Percentiles rank a stretch among this genome's conserved stretches.
Conservation (phyloP, 2,113 vertebrate species). For the Perca fluviatilis region DNA sequence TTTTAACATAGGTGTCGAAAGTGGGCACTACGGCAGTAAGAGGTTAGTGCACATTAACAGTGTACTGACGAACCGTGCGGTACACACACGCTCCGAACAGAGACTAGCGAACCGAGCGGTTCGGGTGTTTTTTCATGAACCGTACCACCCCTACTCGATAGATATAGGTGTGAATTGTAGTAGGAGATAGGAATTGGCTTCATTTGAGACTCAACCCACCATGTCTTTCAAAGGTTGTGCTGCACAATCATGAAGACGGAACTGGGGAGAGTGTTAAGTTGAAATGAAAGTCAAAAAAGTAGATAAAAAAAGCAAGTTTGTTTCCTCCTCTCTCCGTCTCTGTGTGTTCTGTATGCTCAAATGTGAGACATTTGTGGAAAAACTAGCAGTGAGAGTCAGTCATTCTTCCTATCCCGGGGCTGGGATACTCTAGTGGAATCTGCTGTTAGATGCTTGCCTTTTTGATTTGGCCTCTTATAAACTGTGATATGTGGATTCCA, state of each 20-base stretch:
- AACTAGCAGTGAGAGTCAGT: conserved; percentile 27
- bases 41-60: no score
- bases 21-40: no score
- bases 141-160: no score
- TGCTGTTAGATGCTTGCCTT: conserved; percentile 54
- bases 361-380: conserved; percentile 41
- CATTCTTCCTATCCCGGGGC: conserved; percentile 32
- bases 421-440: conserved; percentile 54
- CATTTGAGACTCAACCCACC: conserved; percentile 53
- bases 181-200: conserved; percentile 43
- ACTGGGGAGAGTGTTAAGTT: conserved; percentile 42
- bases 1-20: no score
- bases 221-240: conserved; percentile 41
- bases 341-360: conserved; percentile 30
- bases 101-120: no score
- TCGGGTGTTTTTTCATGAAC: no score
- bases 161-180: conserved; percentile 33
- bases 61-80: no score
- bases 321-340: not conserved
- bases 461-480: conserved; percentile 65
- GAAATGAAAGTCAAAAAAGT: conserved; percentile 65
- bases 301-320: conserved; percentile 32
- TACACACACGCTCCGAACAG: no score
- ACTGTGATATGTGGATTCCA: conserved; percentile 61
- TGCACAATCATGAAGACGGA: conserved; percentile 37